Evolutionary conservation across 2,797 vertebrate species (phyloP).

Genomic region (Xerus rutilus): DNA sequence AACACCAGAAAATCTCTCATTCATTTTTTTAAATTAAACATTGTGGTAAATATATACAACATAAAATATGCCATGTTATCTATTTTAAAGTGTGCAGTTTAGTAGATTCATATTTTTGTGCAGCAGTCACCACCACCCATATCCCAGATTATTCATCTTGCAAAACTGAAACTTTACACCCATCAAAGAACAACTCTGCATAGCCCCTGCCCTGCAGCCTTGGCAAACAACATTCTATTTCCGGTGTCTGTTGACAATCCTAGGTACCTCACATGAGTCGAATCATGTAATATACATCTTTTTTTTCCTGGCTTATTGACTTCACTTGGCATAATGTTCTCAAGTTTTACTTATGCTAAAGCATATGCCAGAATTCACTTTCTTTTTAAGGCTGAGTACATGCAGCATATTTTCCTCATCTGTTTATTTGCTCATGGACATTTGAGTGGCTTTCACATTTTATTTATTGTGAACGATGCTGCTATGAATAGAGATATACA

Average conservation of each 20-base stretch:
- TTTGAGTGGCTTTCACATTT: neutral
- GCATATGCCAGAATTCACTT: neutral
- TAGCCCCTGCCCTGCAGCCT: neutral
- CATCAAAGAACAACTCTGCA: neutral
- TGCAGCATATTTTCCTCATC: neutral
- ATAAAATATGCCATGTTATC: neutral
- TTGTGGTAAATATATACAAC: neutral
- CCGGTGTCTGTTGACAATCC: neutral
- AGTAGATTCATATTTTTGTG: neutral
- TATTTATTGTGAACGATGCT: neutral
- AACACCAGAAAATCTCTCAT: neutral
- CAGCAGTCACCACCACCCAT: neutral
- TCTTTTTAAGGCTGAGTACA: neutral
- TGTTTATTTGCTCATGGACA: neutral
- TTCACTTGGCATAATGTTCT: neutral
- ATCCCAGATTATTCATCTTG: neutral
- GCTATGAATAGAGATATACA: neutral
- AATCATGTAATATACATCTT: neutral
- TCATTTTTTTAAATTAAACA: neutral
- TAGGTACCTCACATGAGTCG: neutral
- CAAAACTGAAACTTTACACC: neutral
- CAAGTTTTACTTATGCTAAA: neutral
- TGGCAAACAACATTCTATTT: too few species aligned
- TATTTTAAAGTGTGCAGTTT: neutral
- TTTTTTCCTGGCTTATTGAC: neutral